Percentiles rank a stretch among this genome's conserved stretches.
phyloP scores from a whole-genome alignment of 2,888 invertebrate species.

The Dioctria linearis region DNA sequence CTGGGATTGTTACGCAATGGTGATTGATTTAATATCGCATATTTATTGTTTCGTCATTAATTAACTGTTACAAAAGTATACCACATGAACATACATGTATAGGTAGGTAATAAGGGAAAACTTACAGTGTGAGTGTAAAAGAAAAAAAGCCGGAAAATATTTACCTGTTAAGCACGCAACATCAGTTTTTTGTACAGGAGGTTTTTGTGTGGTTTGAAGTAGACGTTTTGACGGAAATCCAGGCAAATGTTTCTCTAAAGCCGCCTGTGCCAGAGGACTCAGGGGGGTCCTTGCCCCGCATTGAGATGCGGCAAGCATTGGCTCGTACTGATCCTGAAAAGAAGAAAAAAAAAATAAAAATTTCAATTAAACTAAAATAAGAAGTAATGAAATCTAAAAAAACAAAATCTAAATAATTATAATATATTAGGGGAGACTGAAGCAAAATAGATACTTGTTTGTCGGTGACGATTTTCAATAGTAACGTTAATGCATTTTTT shows the following conservation, averaged over 20 bases:
- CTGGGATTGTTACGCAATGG: neutral
- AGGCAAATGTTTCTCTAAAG: conserved; percentile 70
- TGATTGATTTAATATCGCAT: conserved; percentile 10
- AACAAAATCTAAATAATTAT: too few species aligned
- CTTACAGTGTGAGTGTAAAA: neutral
- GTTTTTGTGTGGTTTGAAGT: conserved; percentile 62
- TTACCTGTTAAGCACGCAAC: conserved; percentile 70
- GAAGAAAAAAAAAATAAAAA: conserved; percentile 24
- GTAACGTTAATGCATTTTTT: too few species aligned
- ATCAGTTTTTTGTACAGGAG: conserved; percentile 65
- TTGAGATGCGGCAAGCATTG: conserved; percentile 60
- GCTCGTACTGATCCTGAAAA: conserved; percentile 56
- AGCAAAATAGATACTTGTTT: too few species aligned
- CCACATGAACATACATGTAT: too few species aligned
- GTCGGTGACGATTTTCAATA: too few species aligned
- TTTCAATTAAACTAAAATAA: neutral
- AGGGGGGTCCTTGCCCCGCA: conserved; percentile 68
- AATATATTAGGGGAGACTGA: too few species aligned
- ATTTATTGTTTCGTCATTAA: neutral
- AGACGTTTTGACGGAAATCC: conserved; percentile 67
- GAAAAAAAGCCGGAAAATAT: neutral
- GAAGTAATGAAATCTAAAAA: too few species aligned
- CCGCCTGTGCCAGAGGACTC: conserved; percentile 70
- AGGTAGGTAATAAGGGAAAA: neutral
- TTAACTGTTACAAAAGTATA: neutral